A percentile compares a stretch with the other conserved stretches of the same genome.
phyloP scores from a whole-genome alignment of 2,888 invertebrate species.

The Drosophila mulleri region DNA sequence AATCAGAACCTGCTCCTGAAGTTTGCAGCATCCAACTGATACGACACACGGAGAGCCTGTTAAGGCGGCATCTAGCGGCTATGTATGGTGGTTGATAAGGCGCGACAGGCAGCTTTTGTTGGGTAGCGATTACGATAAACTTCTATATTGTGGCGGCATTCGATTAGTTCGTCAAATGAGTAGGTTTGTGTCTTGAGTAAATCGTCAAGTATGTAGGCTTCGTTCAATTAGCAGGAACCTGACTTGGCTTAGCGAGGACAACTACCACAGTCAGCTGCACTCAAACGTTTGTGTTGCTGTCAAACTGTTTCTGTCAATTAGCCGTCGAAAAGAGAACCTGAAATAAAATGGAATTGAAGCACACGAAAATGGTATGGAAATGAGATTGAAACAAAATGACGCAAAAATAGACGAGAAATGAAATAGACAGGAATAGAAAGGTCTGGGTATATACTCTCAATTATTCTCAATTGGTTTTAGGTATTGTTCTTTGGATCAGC shows the following conservation, averaged over 20 bases:
- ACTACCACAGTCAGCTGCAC: not conserved
- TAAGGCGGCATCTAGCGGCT: conserved; percentile 31
- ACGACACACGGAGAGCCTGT: conserved; percentile 5
- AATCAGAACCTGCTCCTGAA: conserved; percentile 62
- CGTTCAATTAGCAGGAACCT: not conserved
- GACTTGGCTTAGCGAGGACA: conserved; percentile 11
- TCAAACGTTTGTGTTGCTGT: not conserved
- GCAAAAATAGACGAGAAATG: not conserved
- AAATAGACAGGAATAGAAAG: too few relatives aligned
- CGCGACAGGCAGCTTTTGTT: conserved; percentile 16
- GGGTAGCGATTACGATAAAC: conserved; percentile 4
- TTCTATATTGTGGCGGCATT: not conserved
- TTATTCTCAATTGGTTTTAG: too few relatives aligned
- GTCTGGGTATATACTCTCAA: too few relatives aligned
- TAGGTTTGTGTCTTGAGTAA: not conserved
- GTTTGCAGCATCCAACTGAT: conserved; percentile 61
- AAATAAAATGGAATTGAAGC: not conserved
- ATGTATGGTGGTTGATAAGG: not conserved
- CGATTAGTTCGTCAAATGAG: conserved; percentile 19
- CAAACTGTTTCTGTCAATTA: not conserved
- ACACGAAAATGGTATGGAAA: not conserved
- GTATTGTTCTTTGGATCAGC: too few relatives aligned
- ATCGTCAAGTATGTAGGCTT: not conserved
- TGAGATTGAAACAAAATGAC: not conserved
- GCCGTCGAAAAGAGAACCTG: rapidly evolving